Evolutionary conservation across 1,140 invertebrate genomes (phyloP).

Genomic region (Drosophila miranda): DNA sequence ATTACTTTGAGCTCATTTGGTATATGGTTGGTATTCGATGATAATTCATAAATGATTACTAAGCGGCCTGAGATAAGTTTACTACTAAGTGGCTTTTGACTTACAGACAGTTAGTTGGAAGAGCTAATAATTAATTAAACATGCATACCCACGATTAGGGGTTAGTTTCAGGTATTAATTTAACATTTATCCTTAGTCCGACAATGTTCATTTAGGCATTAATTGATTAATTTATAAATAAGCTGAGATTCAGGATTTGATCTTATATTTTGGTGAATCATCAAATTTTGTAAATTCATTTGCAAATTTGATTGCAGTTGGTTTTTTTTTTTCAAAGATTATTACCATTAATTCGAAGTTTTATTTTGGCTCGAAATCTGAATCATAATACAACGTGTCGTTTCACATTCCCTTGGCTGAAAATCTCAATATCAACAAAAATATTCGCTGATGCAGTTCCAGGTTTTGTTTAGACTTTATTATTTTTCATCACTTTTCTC

Average conservation of each 20-base stretch:
- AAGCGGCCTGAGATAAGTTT: too few species aligned
- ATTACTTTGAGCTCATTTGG: too few species aligned
- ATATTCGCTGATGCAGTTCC: too few species aligned
- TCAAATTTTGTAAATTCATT: neutral
- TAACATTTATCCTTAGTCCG: slow-evolving; percentile 21
- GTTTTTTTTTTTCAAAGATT: too few species aligned
- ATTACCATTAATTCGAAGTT: too few species aligned
- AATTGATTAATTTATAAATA: slow-evolving; percentile 8
- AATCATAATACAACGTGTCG: too few species aligned
- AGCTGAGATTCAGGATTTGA: neutral
- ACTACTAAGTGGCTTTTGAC: neutral
- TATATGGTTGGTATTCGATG: too few species aligned
- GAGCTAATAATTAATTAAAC: slow-evolving; percentile 11
- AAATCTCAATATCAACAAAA: too few species aligned
- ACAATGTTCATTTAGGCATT: neutral
- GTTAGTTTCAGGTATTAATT: neutral
- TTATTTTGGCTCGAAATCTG: too few species aligned
- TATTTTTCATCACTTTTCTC: slow-evolving; percentile 1
- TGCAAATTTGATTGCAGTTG: neutral
- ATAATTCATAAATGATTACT: too few species aligned
- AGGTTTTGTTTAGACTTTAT: too few species aligned
- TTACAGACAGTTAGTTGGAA: neutral
- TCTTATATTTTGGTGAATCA: neutral
- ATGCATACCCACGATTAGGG: neutral
- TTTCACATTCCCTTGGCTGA: too few species aligned